Evolutionary conservation across 2,113 vertebrate species (phyloP), one percentile per base, ranked within the genome.

Genomic region (Neopipo cinnamomea): DNA sequence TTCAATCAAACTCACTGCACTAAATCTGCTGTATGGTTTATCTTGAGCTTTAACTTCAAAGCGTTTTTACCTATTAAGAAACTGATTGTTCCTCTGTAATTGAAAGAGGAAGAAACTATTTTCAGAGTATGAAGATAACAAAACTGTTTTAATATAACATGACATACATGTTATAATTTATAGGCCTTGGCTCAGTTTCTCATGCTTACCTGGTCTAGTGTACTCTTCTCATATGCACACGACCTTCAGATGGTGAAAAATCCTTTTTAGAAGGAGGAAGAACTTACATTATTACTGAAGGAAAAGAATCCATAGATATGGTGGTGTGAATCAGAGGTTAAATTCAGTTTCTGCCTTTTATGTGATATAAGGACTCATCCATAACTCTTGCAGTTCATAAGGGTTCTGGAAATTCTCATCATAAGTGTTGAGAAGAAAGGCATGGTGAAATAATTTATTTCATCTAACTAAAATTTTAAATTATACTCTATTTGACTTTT

Each of bases 21-120:
- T 96, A 96, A 97, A 96, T 97, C 96, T 96, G 65, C 93, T 95
- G 1, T 65, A 61, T 93, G 72, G 93, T 93, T 96, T 97, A 97
- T 97, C 93, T 94, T 92, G 44, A 81, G 73, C 25, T 94, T 81
- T 89, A 78, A 96, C 96, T 96, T 97, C 96, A 96, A 96, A 96
- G 96, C 68, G 65, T 2, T 93, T 91, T 90, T 94, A 94, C 92
- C 76, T 96, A 84, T 84, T 93, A 96, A 93, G 90, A 86, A 93
- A 86, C 80, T 46, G 87, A 62, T 93, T 95, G 58, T 50, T 94
- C 71, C 33, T 83, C 93, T 91, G 27, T 96, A 95, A 95, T 68
- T 96, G 85, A 91, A 93, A 96, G 76, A 96, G 93, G 95, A 97
- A 96, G 95, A 94, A 95, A 95, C 85, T 97, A 49, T 78, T 95